phyloP scores from a whole-genome alignment of 2,888 invertebrate genomes.

The Patella ulyssiponensis region DNA sequence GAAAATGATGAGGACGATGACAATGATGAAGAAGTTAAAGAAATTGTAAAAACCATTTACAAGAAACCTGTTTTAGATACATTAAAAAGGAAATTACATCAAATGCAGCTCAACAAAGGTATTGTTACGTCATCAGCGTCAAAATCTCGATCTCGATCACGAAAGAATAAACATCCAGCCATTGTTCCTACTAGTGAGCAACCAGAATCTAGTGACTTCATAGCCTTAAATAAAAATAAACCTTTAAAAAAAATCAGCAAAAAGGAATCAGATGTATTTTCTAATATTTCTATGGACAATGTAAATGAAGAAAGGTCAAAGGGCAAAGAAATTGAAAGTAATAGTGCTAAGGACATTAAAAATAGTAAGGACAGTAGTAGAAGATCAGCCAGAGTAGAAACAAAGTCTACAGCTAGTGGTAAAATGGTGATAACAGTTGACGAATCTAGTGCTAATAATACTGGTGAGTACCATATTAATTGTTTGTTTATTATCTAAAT shows the following conservation, averaged over 20 bases:
- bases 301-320: conserved; percentile 6
- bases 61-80: not conserved
- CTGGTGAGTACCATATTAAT: not conserved
- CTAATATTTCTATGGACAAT: conserved; percentile 16
- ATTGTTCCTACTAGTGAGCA: not conserved
- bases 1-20: conserved; percentile 10
- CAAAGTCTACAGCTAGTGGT: conserved; percentile 17
- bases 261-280: conserved; percentile 20
- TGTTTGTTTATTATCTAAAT: no score
- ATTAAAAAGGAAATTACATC: not conserved
- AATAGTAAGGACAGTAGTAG: not conserved
- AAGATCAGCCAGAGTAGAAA: not conserved
- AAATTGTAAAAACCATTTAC: not conserved
- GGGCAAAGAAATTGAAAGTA: not conserved
- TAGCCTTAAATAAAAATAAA: conserved; percentile 15
- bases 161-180: not conserved
- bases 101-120: not conserved
- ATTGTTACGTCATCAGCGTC: not conserved
- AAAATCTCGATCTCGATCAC: not conserved
- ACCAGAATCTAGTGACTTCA: conserved; percentile 17
- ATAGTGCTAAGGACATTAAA: no score
- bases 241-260: conserved; percentile 6
- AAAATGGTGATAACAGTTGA: conserved; percentile 13
- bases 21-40: not conserved
- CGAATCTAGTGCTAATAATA: not conserved